Evolutionary conservation across 2,888 invertebrate species (phyloP).

Genomic region (Toxonevra muliebris): DNA sequence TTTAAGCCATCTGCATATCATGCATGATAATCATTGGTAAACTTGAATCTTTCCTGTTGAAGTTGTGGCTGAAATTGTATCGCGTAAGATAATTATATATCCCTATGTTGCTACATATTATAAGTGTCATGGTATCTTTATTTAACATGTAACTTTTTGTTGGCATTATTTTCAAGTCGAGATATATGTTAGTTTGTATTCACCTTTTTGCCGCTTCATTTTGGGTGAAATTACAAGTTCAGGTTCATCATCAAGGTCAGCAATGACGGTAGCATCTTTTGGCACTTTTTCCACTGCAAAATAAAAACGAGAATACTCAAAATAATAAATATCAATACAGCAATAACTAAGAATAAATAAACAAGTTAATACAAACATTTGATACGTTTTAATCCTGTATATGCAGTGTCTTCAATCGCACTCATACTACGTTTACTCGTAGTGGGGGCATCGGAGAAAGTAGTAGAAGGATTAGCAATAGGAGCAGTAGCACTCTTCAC

Average conservation of each 20-base stretch:
- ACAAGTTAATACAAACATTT: constrained; percentile 14
- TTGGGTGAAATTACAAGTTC: constrained; percentile 22
- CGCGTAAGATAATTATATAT: no score
- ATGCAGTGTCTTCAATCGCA: constrained; percentile 2
- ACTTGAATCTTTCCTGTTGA: no score
- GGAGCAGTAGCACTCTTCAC: neutral
- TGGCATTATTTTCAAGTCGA: no score
- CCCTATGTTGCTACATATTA: no score
- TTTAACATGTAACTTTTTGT: no score
- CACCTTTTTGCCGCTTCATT: constrained; percentile 37
- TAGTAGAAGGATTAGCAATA: neutral
- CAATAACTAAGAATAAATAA: neutral
- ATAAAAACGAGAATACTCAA: neutral
- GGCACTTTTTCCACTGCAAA: constrained; percentile 16
- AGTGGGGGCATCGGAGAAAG: constrained; percentile 3
- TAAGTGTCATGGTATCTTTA: no score
- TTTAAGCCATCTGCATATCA: no score
- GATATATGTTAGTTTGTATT: neutral
- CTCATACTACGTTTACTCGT: neutral
- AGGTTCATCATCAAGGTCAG: neutral
- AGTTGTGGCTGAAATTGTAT: no score
- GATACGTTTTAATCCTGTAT: constrained; percentile 26
- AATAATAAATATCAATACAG: neutral
- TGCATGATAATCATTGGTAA: no score
- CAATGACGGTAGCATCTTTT: neutral